These are phyloP conservation scores for Turritopsis dohrnii DNA, from an alignment of 30 jellyfish, hydroid and myxozoan species.

Conservation along the genomic window DNA sequence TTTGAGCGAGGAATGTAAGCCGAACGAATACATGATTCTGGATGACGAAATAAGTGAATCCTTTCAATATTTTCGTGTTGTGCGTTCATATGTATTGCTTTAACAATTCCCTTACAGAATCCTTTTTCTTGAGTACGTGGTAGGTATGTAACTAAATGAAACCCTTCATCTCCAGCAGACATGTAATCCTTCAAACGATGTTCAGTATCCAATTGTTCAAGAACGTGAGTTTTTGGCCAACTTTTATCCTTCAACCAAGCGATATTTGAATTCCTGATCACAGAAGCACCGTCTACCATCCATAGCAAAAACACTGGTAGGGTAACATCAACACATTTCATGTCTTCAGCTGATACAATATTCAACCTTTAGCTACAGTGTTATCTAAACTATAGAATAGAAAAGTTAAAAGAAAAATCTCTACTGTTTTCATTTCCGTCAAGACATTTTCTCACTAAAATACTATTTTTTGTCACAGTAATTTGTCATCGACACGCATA, in stretches of 20 bases:
- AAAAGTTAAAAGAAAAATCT: too few species aligned
- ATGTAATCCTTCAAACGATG: not conserved
- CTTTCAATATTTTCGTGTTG: not conserved
- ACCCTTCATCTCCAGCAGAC: not conserved
- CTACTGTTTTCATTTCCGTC: too few species aligned
- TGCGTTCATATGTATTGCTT: conserved; percentile 12
- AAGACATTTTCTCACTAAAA: too few species aligned
- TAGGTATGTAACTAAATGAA: not conserved
- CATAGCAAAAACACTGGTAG: not conserved
- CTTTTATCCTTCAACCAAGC: conserved; percentile 8
- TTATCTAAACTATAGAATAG: too few species aligned
- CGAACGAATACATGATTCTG: not conserved
- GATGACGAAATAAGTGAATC: conserved; percentile 3
- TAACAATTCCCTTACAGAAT: not conserved
- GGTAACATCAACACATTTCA: not conserved
- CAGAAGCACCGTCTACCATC: not conserved
- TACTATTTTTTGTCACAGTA: too few species aligned
- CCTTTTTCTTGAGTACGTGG: not conserved
- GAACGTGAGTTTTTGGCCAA: conserved; percentile 13
- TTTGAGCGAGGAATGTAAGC: not conserved
- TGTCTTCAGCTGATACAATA: not conserved
- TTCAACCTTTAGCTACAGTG: not conserved
- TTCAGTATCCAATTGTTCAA: conserved; percentile 1
- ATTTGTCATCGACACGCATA: too few species aligned
- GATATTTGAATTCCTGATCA: not conserved